Evolutionary conservation across 2,888 invertebrate species (phyloP).

Genomic region (Drosophila gaucha): DNA sequence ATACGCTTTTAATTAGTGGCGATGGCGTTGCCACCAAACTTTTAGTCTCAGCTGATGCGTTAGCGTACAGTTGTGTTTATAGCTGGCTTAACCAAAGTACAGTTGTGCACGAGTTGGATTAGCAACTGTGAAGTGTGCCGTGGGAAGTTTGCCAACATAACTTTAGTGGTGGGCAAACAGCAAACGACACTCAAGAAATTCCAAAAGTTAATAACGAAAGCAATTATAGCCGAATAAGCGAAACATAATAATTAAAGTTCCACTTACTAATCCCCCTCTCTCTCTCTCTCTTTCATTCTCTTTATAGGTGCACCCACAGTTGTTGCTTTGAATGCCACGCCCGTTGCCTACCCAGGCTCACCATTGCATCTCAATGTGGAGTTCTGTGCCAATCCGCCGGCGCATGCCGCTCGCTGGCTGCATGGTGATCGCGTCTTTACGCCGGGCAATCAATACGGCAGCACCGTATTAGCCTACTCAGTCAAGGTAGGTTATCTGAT

Average conservation of each 20-base stretch:
- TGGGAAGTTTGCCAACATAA: conserved; percentile 9
- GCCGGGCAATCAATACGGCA: conserved; percentile 85
- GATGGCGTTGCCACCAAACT: conserved; percentile 56
- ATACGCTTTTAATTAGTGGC: conserved; percentile 79
- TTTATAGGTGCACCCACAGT: conserved; percentile 89
- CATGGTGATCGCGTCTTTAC: conserved; percentile 85
- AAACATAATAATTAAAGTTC: conserved; percentile 1
- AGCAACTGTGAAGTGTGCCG: conserved; percentile 39
- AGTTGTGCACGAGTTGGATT: conserved; percentile 55
- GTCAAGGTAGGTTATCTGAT: conserved; percentile 81
- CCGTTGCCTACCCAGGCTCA: conserved; percentile 89
- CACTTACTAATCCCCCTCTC: not conserved
- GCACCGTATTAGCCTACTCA: conserved; percentile 84
- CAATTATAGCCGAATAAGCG: conserved; percentile 5
- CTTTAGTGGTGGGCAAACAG: conserved; percentile 22
- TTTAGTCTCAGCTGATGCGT: conserved; percentile 50
- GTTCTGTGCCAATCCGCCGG: conserved; percentile 91
- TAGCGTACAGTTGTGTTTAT: conserved; percentile 38
- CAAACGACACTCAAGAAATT: conserved; percentile 7
- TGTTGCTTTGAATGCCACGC: conserved; percentile 88
- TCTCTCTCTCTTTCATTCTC: not conserved
- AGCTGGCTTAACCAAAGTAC: conserved; percentile 38
- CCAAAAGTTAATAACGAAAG: conserved; percentile 19
- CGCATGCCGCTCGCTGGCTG: conserved; percentile 85
- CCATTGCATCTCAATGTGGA: conserved; percentile 89